Evolutionary conservation across 2,888 invertebrate species (phyloP).

Genomic region (Epinotia nisella): DNA sequence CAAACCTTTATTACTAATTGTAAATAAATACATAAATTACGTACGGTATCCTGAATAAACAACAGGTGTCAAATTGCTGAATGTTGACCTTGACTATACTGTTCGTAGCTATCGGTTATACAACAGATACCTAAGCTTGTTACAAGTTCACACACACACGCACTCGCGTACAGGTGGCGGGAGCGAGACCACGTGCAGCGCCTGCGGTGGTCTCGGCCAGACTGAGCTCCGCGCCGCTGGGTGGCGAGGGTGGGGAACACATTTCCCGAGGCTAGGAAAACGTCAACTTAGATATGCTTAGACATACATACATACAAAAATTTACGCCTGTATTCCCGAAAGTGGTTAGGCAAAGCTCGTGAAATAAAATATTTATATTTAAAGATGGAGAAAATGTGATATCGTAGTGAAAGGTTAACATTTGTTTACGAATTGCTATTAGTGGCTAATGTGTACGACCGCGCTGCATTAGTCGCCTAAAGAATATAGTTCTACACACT

Average conservation of each 20-base stretch:
- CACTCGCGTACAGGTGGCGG: conserved; percentile 68
- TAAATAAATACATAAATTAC: conserved; percentile 58
- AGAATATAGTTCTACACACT: no score
- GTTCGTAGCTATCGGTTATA: conserved; percentile 58
- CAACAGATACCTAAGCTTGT: conserved; percentile 63
- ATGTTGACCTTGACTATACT: conserved; percentile 71
- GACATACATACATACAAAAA: no score
- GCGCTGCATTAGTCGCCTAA: no score
- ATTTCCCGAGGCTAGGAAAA: conserved; percentile 59
- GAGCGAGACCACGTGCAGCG: conserved; percentile 52
- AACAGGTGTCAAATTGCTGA: conserved; percentile 78
- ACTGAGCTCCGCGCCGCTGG: conserved; percentile 72
- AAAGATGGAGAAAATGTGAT: no score
- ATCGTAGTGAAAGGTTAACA: no score
- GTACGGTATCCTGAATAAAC: conserved; percentile 71
- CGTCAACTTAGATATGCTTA: background rate
- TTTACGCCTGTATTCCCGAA: no score
- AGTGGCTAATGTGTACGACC: no score
- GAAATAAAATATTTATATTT: no score
- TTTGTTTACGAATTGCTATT: no score
- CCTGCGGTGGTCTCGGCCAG: conserved; percentile 63
- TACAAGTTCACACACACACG: conserved; percentile 71
- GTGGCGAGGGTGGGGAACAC: conserved; percentile 62
- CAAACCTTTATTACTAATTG: conserved; percentile 23
- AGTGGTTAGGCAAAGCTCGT: no score